Conservation (phyloP, 2,113 vertebrate species). For the Mormyrus iriodes region DNA sequence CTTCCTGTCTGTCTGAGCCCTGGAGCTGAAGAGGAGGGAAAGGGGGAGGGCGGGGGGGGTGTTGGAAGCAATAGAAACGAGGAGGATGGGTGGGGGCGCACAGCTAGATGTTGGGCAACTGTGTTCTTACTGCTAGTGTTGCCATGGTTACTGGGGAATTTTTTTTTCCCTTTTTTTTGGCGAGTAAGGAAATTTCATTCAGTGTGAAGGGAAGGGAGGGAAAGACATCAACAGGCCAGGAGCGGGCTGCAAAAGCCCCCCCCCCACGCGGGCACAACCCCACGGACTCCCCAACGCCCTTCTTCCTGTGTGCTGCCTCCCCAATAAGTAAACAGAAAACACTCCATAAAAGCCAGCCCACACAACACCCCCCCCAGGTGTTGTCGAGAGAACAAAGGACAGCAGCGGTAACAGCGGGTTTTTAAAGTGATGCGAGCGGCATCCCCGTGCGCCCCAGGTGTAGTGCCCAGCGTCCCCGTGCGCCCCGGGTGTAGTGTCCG, state of each 20-base stretch:
- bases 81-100: constrained; percentile 35
- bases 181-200: constrained; percentile 73
- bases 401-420: constrained; percentile 15
- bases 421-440: background rate
- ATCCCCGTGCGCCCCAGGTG: background rate
- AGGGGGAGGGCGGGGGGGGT: constrained; percentile 29
- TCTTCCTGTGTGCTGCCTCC: constrained; percentile 33
- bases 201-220: constrained; percentile 48
- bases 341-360: constrained; percentile 39
- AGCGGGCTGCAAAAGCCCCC: constrained; percentile 18
- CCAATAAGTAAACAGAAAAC: constrained; percentile 56
- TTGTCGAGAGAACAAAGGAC: constrained; percentile 56
- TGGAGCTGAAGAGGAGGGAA: constrained; percentile 52
- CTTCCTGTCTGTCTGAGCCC: constrained; percentile 69
- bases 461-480: background rate
- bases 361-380: constrained; percentile 49
- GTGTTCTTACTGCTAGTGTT: constrained; percentile 69
- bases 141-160: constrained; percentile 68
- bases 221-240: constrained; percentile 51
- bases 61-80: constrained; percentile 27
- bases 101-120: constrained; percentile 65
- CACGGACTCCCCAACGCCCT: constrained; percentile 22
- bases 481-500: too few species aligned
- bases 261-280: constrained; percentile 14
- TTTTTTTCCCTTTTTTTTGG: constrained; percentile 40